Conservation (phyloP, 2,113 vertebrate species). For the Gymnorhina tibicen region DNA sequence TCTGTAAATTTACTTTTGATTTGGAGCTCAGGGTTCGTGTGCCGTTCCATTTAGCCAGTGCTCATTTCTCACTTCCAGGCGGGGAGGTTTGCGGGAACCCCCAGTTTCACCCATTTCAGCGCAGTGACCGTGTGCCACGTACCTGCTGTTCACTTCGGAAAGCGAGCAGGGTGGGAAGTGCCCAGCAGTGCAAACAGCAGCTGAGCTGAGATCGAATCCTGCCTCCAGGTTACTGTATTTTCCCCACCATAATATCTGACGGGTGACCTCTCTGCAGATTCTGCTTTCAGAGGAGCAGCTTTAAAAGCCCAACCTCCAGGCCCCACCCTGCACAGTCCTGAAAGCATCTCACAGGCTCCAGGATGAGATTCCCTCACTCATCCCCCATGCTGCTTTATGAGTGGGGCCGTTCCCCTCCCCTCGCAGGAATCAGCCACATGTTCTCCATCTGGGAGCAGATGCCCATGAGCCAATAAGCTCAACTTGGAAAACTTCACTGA, state of each 20-base stretch:
- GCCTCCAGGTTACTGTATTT: background rate
- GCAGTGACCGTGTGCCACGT: background rate
- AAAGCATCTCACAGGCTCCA: background rate
- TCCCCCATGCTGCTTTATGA: conserved; percentile 34
- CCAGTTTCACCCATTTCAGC: background rate
- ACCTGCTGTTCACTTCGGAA: background rate
- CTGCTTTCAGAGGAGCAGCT: background rate
- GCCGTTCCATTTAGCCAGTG: background rate
- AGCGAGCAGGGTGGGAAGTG: background rate
- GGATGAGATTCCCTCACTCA: background rate
- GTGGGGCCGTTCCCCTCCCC: background rate
- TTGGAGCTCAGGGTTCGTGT: background rate
- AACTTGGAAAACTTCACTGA: conserved; percentile 38
- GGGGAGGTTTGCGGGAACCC: background rate
- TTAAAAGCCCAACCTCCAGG: background rate
- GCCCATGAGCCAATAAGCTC: conserved; percentile 36
- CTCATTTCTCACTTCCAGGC: background rate
- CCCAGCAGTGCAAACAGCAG: background rate
- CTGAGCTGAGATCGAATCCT: background rate
- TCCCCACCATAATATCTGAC: background rate
- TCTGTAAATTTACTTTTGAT: background rate
- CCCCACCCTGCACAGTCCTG: background rate
- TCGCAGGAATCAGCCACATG: conserved; percentile 3
- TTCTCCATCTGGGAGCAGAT: conserved; percentile 57
- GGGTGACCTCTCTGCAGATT: background rate